Base-by-base conservation (phyloP, 2,888 invertebrate genomes). In the Eugnorisma glareosa region DNA sequence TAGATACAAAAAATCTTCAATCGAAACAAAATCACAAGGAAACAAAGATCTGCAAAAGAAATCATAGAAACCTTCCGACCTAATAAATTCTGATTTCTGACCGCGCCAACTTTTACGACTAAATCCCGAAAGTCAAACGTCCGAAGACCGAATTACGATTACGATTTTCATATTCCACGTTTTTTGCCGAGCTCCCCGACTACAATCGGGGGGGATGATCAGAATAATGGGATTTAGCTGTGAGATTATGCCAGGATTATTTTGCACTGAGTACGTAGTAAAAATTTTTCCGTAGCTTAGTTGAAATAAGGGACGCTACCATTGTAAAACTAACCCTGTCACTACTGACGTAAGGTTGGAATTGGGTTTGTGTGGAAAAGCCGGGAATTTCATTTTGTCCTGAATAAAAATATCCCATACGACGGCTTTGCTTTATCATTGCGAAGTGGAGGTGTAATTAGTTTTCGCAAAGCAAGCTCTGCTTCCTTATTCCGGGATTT, bases 381-480 rank as follows among this genome's bases (percentile, higher is more conserved):
- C 75, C 76, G 91, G 91, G 93, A 96, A 96, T 96, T 96, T 96
- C 94, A 96, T 96, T 96, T 96, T 93, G 95, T 93, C 92, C 93
- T 90, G 94, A 95, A 96, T 96, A 96, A 96, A 96, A 96, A 96
- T 96, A 96, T 96, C 94, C 93, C 91, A 96, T 96, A 96, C 95
- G 95, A 94, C 92, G 95, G 95, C 95, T 96, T 96, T 96, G 96
- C 96, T 96, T 96, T 96, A 96, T 96, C 96, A 96, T 96, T 95
- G 94, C 93, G 95, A 94, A 93, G 94, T 93, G 93, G 92, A 92
- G 93, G 94, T 94, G 94, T 96, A 96, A 96, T 96, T 96, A 96
- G 96, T 96, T 96, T 96, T 96, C 92, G 93, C 92, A 94, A 94
- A 94, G 93, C 92, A 93, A 93, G 92, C 93, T 81, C 79, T 83